phyloP scores from a whole-genome alignment of 2,888 invertebrate genomes.

The Harmothoe impar region DNA sequence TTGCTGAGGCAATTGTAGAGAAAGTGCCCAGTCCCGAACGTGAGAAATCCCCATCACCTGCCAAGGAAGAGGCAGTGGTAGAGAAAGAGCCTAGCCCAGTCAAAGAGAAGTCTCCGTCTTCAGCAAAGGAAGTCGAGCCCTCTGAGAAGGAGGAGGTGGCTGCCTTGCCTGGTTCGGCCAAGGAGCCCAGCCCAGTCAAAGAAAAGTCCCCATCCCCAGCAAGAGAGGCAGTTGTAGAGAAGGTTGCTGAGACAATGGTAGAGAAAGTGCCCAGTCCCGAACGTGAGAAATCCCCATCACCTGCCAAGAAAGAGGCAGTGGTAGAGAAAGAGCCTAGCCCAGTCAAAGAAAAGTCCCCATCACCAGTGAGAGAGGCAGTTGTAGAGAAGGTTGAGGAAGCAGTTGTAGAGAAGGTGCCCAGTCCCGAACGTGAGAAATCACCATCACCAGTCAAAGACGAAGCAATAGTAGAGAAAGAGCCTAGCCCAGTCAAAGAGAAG shows the following conservation, averaged over 20 bases:
- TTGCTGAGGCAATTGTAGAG: slow-evolving; percentile 23
- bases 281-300: slow-evolving; percentile 25
- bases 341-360: no score
- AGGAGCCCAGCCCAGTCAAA: slow-evolving; percentile 32
- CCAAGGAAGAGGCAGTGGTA: slow-evolving; percentile 38
- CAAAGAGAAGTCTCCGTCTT: slow-evolving; percentile 20
- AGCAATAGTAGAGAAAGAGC: no score
- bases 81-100: slow-evolving; percentile 17
- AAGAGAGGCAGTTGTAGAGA: background rate
- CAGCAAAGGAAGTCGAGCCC: slow-evolving; percentile 6
- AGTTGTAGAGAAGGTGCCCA: no score
- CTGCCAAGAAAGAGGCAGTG: slow-evolving; percentile 33
- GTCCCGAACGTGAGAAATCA: no score
- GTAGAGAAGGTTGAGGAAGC: no score
- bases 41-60: slow-evolving; percentile 17
- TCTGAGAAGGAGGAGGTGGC: background rate
- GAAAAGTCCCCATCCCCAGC: slow-evolving; percentile 19
- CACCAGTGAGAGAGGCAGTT: no score
- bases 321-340: slow-evolving; percentile 20
- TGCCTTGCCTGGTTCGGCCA: slow-evolving; percentile 7
- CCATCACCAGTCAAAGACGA: no score
- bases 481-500: slow-evolving; percentile 25
- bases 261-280: slow-evolving; percentile 24
- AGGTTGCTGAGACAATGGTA: slow-evolving; percentile 7
- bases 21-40: slow-evolving; percentile 24